A percentile compares a stretch with the other conserved stretches of the same genome.
These are phyloP conservation scores for Platygyra sinensis DNA, from an alignment of 64 coral and sea anemone genomes.

Conservation along the genomic window DNA sequence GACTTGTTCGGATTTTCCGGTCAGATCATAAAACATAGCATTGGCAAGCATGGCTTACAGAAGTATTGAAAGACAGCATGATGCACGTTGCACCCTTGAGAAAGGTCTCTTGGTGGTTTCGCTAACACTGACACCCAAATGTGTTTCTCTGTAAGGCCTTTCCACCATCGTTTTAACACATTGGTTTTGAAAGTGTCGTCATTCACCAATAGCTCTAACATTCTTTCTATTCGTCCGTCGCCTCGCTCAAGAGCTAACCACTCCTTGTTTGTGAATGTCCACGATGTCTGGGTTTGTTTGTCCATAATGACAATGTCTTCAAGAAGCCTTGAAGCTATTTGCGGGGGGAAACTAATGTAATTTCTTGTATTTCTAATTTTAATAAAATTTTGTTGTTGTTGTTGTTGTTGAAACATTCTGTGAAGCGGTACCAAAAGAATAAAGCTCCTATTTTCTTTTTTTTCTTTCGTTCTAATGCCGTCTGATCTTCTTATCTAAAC, in stretches of 20 bases:
- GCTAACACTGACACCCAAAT: constrained; percentile 51
- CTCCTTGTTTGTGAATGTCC: not conserved
- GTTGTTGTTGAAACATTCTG: too few relatives aligned
- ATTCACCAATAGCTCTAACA: not conserved
- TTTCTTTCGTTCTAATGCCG: too few relatives aligned
- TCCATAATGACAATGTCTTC: constrained; percentile 20
- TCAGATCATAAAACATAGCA: constrained; percentile 17
- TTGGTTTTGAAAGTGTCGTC: not conserved
- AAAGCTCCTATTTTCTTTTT: too few relatives aligned
- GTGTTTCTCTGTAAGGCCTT: constrained; percentile 41
- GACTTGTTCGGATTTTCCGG: not conserved
- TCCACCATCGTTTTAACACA: not conserved
- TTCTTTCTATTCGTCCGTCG: constrained; percentile 6
- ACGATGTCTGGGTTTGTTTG: not conserved
- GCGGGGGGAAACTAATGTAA: too few relatives aligned
- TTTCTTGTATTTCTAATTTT: too few relatives aligned
- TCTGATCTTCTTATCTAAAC: too few relatives aligned
- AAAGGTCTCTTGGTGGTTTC: not conserved
- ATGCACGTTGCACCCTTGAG: constrained; percentile 19
- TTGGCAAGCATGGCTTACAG: constrained; percentile 55
- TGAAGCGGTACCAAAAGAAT: too few relatives aligned
- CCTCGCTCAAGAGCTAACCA: constrained; percentile 41
- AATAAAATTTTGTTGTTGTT: too few relatives aligned
- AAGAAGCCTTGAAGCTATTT: too few relatives aligned
- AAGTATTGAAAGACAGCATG: constrained; percentile 49